Evolutionary conservation across 1,140 invertebrate species (phyloP).

Genomic region (Andricus grossulariae): DNA sequence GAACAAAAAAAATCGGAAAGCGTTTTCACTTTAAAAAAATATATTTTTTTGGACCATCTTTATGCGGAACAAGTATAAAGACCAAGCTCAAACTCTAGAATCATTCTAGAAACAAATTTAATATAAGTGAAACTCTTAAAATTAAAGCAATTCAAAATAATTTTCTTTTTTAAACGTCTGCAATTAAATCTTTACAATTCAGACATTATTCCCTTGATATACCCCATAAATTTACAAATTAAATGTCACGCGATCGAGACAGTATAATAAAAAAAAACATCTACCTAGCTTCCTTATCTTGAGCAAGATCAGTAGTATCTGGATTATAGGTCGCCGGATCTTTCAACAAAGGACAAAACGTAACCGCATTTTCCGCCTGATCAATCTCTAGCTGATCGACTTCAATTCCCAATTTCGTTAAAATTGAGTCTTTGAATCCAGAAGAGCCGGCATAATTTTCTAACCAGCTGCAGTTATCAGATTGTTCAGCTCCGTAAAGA

Average conservation of each 20-base stretch:
- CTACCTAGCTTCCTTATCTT: constrained; percentile 82
- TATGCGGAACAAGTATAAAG: too few species aligned
- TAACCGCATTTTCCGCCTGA: constrained; percentile 78
- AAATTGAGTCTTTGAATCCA: constrained; percentile 78
- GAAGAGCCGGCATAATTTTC: constrained; percentile 88
- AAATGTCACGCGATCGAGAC: neutral
- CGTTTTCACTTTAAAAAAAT: too few species aligned
- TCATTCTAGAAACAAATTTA: too few species aligned
- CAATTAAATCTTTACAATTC: too few species aligned
- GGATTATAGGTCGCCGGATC: constrained; percentile 71
- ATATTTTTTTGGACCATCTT: too few species aligned
- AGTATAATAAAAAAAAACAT: constrained; percentile 24
- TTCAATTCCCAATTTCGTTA: constrained; percentile 71
- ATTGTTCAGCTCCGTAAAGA: constrained; percentile 82
- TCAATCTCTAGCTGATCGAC: constrained; percentile 84
- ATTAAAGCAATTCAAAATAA: too few species aligned
- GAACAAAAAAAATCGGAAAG: too few species aligned
- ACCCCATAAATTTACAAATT: too few species aligned
- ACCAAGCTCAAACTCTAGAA: too few species aligned
- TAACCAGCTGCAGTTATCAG: constrained; percentile 82
- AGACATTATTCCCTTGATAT: too few species aligned
- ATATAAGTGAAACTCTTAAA: too few species aligned
- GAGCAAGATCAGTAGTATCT: constrained; percentile 55
- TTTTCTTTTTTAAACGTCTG: too few species aligned
- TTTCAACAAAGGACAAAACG: constrained; percentile 81